Evolutionary conservation across 2,113 vertebrate genomes (phyloP).

Genomic region (cattle (Bos taurus)): DNA sequence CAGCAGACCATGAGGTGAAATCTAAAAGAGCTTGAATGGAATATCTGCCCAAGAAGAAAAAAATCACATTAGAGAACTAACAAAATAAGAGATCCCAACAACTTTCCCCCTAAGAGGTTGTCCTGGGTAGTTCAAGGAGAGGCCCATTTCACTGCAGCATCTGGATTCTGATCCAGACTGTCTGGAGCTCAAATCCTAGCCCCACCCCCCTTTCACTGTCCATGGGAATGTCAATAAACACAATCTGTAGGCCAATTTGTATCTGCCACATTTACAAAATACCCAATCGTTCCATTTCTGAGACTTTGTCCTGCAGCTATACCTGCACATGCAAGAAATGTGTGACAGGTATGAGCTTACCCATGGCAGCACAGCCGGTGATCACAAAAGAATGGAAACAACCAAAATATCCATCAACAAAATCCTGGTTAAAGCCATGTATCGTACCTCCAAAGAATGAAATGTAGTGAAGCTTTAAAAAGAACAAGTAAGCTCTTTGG

Average conservation of each 20-base stretch:
- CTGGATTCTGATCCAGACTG: neutral
- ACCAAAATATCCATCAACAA: neutral
- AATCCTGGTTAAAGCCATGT: neutral
- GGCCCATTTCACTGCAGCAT: neutral
- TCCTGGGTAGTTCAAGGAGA: neutral
- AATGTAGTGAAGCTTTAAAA: neutral
- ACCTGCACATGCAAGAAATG: neutral
- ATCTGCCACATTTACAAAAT: neutral
- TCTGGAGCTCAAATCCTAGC: neutral
- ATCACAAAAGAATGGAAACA: neutral
- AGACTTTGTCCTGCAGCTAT: neutral
- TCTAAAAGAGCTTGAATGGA: neutral
- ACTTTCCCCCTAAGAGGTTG: neutral
- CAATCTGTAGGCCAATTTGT: neutral
- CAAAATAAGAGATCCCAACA: neutral
- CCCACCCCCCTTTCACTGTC: no score
- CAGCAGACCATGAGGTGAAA: neutral
- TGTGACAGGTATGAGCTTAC: neutral
- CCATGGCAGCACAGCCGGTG: neutral
- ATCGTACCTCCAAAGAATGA: neutral
- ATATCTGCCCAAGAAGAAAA: neutral
- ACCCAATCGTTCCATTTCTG: neutral
- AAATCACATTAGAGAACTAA: neutral
- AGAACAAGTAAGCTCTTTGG: neutral
- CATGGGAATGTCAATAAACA: neutral